Base-by-base conservation (phyloP, 2,888 invertebrate species). In the Lepidochitona cinerea region DNA sequence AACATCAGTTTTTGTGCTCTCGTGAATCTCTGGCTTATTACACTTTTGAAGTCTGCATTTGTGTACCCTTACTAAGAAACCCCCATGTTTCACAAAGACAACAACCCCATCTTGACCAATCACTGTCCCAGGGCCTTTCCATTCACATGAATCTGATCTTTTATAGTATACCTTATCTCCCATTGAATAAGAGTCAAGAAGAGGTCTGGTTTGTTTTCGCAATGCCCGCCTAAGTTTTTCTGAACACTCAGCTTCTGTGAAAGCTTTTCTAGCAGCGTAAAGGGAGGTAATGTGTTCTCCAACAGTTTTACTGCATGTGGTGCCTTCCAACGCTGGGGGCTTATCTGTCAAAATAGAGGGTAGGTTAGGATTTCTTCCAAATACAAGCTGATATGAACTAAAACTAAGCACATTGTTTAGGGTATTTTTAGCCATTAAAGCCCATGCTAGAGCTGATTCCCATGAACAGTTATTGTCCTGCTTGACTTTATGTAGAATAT, bases 11-110 rank as follows among this genome's bases (percentile, higher is more conserved):
- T n/a, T n/a, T n/a, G n/a, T n/a, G n/a, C n/a, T n/a, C n/a, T n/a
- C n/a, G n/a, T n/a, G n/a, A n/a, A 41, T 23, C 26, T 59, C 66
- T 66, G 66, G 32, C 35, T 29, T 33, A 35, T 52, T 67, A n/a
- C 32, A 23, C 37, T 71, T 77, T 68, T 52, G 49, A 14, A 78
- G 52, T 71, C 80, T 75, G 52, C 73, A 71, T 23, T 75, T 67
- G 70, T 77, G 75, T 9, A 79, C 77, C 65, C 77, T 64, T 1
- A 79, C 74, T 68, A 67, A 68, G 1, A 69, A 65, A 12, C 77
- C 76, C 12, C 80, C 79, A 74, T 81, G 81, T 59, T 75, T 67
- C 14, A 79, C 79, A 76, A 81, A 79, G 4, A 80, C 75, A n/a
- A n/a, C n/a, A n/a, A n/a, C n/a, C n/a, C n/a, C n/a, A n/a, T n/a